Base-by-base conservation (phyloP, 2,113 vertebrate species). In the Dinomys branickii region DNA sequence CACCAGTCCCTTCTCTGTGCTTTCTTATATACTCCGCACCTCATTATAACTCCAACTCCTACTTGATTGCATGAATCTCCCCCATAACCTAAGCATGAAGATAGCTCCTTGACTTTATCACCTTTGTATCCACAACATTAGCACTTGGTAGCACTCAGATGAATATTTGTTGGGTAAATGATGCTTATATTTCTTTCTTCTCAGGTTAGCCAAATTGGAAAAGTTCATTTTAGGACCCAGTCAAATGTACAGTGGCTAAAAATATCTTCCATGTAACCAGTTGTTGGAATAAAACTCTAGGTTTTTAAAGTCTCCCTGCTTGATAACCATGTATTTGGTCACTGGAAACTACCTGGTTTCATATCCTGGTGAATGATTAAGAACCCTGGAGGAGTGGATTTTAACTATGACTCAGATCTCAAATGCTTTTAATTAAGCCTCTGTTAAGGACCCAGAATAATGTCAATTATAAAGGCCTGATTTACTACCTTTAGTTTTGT, bases 331-430 rank as follows among this genome's bases (percentile, higher is more conserved):
- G 0, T 86, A 63, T 89, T 93, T 97, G 81, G 38, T 35, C 69
- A 84, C 47, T 75, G 80, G n/a, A 58, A 85, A 13, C 81, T 71
- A 16, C 94, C 50, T 93, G 69, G 50, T 91, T 96, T 98, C 73
- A 85, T 91, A 80, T 91, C 54, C 91, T 94, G n/a, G 16, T 86
- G 90, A 89, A 82, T 96, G 89, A 85, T 97, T 94, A 97, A 91
- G 91, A 89, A 78, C 67, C 33, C 52, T 90, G 81, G n/a, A 91
- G 96, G 41, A 93, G 52, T 80, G 81, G 87, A 83, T 93, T 97
- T 93, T 97, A 91, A 95, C 77, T 97, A 91, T 56, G 69, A 94
- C 89, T 63, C 65, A 63, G 65, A 89, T 95, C 56, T 96, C 87
- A 85, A 56, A 89, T 63, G 73, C 84, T 12, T 96, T 91, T 91